Percentiles rank a stretch among this genome's conserved stretches.
phyloP scores from a whole-genome alignment of 2,797 vertebrate genomes.

The Xenopus petersii region DNA sequence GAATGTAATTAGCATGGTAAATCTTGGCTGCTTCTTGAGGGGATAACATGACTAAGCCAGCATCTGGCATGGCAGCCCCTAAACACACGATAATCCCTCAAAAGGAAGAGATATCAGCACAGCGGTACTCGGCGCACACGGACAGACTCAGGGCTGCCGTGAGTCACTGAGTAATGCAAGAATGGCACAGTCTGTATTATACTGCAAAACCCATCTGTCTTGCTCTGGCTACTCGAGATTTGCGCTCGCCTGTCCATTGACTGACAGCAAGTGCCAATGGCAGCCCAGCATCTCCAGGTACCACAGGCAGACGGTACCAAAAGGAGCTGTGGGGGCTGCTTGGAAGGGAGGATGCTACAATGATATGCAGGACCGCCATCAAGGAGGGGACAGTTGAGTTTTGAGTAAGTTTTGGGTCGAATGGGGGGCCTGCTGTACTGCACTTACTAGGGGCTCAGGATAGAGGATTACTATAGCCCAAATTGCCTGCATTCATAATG shows the following conservation, averaged over 20 bases:
- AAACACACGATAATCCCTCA: background rate
- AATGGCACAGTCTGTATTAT: too few species aligned
- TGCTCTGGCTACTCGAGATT: background rate
- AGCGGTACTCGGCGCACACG: background rate
- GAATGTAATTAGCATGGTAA: slow-evolving; percentile 93
- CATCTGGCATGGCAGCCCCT: slow-evolving; percentile 62
- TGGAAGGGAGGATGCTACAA: too few species aligned
- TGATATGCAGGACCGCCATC: too few species aligned
- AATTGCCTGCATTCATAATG: too few species aligned
- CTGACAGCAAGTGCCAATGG: slow-evolving; percentile 14
- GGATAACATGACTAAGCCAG: slow-evolving; percentile 85
- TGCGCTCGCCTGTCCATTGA: background rate
- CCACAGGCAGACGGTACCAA: slow-evolving; percentile 15
- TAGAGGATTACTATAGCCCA: too few species aligned
- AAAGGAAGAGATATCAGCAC: slow-evolving; percentile 7
- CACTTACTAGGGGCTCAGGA: too few species aligned
- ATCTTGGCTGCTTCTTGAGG: slow-evolving; percentile 92
- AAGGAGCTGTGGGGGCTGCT: background rate
- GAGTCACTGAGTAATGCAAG: background rate
- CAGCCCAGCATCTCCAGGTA: slow-evolving; percentile 14
- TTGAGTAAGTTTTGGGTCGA: too few species aligned
- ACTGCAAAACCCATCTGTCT: too few species aligned
- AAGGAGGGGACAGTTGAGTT: too few species aligned
- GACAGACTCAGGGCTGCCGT: background rate
- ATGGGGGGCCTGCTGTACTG: too few species aligned